phyloP scores from a whole-genome alignment of 2,888 invertebrate species.

The Epirrhoe alternata region DNA sequence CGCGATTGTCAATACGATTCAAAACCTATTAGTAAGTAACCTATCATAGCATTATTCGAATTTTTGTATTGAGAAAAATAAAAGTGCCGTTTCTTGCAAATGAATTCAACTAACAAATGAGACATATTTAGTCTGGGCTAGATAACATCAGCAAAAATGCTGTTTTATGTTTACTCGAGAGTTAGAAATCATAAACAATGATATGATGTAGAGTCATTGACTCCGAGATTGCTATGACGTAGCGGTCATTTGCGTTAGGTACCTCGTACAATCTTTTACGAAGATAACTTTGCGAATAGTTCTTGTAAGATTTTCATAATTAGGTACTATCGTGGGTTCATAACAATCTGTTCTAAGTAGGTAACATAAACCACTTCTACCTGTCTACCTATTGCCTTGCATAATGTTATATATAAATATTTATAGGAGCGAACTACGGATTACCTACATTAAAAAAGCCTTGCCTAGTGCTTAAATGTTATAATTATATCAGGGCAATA shows the following conservation, averaged over 20 bases:
- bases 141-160: constrained; percentile 14
- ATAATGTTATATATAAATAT: no score
- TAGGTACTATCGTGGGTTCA: no score
- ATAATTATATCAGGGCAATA: no score
- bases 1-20: constrained; percentile 12
- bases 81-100: constrained; percentile 19
- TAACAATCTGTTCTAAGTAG: no score
- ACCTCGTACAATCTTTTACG: constrained; percentile 41
- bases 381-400: no score
- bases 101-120: constrained; percentile 19
- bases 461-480: no score
- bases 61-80: constrained; percentile 11
- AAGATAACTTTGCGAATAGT: constrained; percentile 25
- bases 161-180: constrained; percentile 18
- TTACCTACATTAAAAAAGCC: no score
- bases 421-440: no score
- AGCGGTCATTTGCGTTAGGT: constrained; percentile 55
- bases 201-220: constrained; percentile 63
- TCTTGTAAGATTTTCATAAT: no score
- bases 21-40: neutral
- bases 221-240: constrained; percentile 48
- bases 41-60: constrained; percentile 17
- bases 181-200: constrained; percentile 65
- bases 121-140: constrained; percentile 21
- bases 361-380: no score